Conservation (phyloP, 2,113 vertebrate genomes). For the Kryptolebias marmoratus region DNA sequence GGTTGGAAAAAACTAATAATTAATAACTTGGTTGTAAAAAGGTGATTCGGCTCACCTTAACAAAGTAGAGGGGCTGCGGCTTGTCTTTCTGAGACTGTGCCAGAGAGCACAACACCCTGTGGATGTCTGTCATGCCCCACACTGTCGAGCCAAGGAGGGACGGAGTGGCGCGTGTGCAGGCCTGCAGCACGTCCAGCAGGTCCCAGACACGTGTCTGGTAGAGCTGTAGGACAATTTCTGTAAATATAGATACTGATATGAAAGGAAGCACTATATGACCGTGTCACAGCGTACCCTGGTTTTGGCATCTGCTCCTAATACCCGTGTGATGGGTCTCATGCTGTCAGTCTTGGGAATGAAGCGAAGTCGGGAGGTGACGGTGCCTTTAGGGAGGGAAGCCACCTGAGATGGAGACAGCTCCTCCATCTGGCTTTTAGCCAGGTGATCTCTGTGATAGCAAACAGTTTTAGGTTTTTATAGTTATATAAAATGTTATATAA, state of each 20-base stretch:
- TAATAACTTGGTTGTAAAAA: not conserved
- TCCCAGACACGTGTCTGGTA: conserved; percentile 78
- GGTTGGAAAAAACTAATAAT: not conserved
- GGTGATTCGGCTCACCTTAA: conserved; percentile 82
- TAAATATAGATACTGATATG: conserved; percentile 23
- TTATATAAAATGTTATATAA: too few species aligned
- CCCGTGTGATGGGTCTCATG: conserved; percentile 89
- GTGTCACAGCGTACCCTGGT: conserved; percentile 32
- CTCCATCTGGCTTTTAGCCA: conserved; percentile 82
- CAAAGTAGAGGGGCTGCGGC: conserved; percentile 85
- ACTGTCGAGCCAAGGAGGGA: conserved; percentile 86
- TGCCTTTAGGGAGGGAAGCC: conserved; percentile 60
- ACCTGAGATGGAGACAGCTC: conserved; percentile 80
- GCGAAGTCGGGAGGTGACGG: conserved; percentile 82
- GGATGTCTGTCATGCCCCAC: conserved; percentile 87
- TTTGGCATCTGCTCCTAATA: conserved; percentile 64
- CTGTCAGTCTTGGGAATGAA: conserved; percentile 90
- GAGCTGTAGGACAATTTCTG: conserved; percentile 35
- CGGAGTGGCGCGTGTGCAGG: conserved; percentile 76
- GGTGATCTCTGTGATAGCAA: conserved; percentile 80
- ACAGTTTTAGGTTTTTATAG: too few species aligned
- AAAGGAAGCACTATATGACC: not conserved
- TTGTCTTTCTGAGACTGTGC: conserved; percentile 67
- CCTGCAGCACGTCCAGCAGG: conserved; percentile 85
- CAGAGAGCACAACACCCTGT: conserved; percentile 80